Conservation (phyloP, 2,888 invertebrate species). For the Loripinus fragilis region DNA sequence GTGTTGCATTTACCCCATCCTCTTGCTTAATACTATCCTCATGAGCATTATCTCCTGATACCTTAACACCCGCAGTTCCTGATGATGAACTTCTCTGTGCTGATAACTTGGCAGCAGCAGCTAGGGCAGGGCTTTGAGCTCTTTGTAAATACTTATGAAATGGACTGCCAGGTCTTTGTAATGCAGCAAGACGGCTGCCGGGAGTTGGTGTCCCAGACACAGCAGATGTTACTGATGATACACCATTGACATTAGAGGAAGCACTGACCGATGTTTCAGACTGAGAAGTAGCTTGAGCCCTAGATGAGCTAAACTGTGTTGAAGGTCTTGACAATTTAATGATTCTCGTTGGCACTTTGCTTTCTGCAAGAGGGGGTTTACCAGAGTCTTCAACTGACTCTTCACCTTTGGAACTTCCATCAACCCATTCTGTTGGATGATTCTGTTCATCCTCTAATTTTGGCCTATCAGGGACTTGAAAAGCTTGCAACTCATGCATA, state of each 20-base stretch:
- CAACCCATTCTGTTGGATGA: constrained; percentile 28
- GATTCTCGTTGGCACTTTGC: constrained; percentile 40
- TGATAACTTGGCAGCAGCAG: constrained; percentile 48
- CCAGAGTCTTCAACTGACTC: constrained; percentile 10
- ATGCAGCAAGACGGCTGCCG: constrained; percentile 56
- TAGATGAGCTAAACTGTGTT: constrained; percentile 38
- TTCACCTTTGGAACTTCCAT: neutral
- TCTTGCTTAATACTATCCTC: neutral
- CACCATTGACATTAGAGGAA: neutral
- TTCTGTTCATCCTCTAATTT: neutral
- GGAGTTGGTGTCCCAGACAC: constrained; percentile 30
- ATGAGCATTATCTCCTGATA: neutral
- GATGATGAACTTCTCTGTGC: constrained; percentile 17
- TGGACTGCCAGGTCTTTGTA: constrained; percentile 61
- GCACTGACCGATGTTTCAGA: constrained; percentile 23
- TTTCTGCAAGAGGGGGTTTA: constrained; percentile 7
- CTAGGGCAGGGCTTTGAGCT: constrained; percentile 54
- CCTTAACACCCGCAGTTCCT: neutral
- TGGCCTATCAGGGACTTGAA: constrained; percentile 54
- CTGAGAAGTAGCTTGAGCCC: constrained; percentile 13
- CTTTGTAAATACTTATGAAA: constrained; percentile 52
- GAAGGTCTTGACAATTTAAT: constrained; percentile 50
- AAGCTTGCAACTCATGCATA: constrained; percentile 58
- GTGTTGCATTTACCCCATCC: neutral
- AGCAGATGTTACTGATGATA: constrained; percentile 17